Conservation (phyloP, 2,888 invertebrate species). For the Hemicrepidius hirtus region DNA sequence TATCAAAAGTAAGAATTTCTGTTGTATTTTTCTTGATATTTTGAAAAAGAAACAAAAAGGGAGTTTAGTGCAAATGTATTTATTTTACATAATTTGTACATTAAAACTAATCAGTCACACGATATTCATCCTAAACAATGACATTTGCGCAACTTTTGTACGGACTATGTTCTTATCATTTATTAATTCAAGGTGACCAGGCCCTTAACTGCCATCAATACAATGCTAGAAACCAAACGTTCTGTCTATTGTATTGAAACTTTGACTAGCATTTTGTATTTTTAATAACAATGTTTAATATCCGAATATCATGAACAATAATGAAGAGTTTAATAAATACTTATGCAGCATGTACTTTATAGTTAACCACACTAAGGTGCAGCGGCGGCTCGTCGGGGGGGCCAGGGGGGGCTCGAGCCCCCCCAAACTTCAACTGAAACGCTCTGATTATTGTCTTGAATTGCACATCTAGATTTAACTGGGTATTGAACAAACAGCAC, state of each 20-base stretch:
- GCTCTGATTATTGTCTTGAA: too few relatives aligned
- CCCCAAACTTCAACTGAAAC: too few relatives aligned
- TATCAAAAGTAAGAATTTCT: too few relatives aligned
- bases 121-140: slow-evolving; percentile 34
- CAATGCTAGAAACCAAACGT: slow-evolving; percentile 17
- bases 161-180: slow-evolving; percentile 12
- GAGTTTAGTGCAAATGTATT: slow-evolving; percentile 45
- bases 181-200: slow-evolving; percentile 21
- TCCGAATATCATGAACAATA: slow-evolving; percentile 35
- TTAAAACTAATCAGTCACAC: slow-evolving; percentile 45
- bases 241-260: slow-evolving; percentile 33
- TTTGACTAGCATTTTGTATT: slow-evolving; percentile 39
- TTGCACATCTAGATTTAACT: too few relatives aligned
- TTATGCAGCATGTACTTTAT: slow-evolving; percentile 28
- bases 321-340: slow-evolving; percentile 33
- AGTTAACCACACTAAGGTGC: slow-evolving; percentile 31
- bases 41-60: slow-evolving; percentile 3
- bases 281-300: slow-evolving; percentile 32
- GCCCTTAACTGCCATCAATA: slow-evolving; percentile 23
- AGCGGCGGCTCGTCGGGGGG: too few relatives aligned
- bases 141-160: slow-evolving; percentile 32
- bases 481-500: too few relatives aligned
- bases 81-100: slow-evolving; percentile 46
- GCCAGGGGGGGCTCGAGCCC: too few relatives aligned
- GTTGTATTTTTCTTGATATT: too few relatives aligned